phyloP scores from a whole-genome alignment of 1,140 invertebrate genomes.

The Fopius arisanus region DNA sequence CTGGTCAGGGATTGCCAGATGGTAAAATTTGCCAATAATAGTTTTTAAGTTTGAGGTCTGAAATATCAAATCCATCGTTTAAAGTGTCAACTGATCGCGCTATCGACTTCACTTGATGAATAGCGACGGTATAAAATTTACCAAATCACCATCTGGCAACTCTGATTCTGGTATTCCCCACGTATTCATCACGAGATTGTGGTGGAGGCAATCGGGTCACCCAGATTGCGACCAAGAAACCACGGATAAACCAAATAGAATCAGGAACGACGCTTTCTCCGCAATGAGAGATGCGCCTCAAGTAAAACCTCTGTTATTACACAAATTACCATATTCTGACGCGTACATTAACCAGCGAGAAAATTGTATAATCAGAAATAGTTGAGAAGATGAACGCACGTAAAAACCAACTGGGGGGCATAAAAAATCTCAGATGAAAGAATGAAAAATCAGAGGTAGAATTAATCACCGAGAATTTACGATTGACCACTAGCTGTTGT shows the following conservation, averaged over 20 bases:
- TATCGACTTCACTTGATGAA: no score
- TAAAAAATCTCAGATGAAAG: no score
- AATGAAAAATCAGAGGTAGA: not conserved
- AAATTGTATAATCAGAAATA: constrained; percentile 14
- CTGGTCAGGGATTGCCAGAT: no score
- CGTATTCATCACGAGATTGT: not conserved
- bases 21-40: no score
- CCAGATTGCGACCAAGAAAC: constrained; percentile 46
- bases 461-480: not conserved
- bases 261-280: constrained; percentile 55
- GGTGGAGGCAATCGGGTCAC: constrained; percentile 56
- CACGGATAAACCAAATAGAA: constrained; percentile 47
- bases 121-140: no score
- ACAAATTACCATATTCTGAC: not conserved
- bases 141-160: no score
- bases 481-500: no score
- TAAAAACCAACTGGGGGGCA: not conserved
- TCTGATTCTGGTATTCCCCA: not conserved
- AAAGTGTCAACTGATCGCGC: no score
- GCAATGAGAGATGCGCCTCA: constrained; percentile 9
- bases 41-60: no score
- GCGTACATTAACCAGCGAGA: not conserved
- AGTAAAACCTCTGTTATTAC: constrained; percentile 10
- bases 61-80: no score
- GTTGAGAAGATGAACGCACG: not conserved